phyloP scores from a whole-genome alignment of 2,888 invertebrate species.

The Ochropleura leucogaster region DNA sequence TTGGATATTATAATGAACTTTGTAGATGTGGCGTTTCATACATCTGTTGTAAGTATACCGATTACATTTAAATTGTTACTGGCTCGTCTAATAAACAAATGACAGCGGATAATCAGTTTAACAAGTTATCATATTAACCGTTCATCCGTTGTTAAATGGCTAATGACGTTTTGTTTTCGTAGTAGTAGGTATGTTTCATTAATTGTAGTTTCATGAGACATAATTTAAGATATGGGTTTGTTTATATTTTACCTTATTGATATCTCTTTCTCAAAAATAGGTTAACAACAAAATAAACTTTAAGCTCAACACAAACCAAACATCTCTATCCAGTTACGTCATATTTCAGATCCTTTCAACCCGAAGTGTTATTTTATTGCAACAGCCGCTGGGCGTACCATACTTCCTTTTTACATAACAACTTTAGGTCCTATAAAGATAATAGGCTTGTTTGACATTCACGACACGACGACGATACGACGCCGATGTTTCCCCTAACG shows the following conservation, averaged over 20 bases:
- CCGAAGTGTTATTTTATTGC: slow-evolving; percentile 35
- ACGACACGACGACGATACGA: slow-evolving; percentile 37
- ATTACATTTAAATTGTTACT: background rate
- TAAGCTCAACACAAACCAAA: background rate
- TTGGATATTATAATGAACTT: background rate
- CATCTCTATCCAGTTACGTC: background rate
- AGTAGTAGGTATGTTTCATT: too few species aligned
- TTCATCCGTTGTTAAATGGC: background rate
- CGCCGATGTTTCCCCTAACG: slow-evolving; percentile 28
- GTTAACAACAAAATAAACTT: background rate
- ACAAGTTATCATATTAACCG: background rate
- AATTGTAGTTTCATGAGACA: background rate
- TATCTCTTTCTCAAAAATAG: background rate
- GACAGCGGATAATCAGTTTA: background rate
- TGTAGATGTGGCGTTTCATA: background rate
- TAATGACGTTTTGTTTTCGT: background rate
- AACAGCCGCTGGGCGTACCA: slow-evolving; percentile 21
- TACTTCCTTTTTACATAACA: slow-evolving; percentile 37
- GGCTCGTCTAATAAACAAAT: background rate
- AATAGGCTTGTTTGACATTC: slow-evolving; percentile 54
- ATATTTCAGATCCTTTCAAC: slow-evolving; percentile 28
- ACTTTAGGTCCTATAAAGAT: slow-evolving; percentile 48
- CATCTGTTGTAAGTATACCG: background rate
- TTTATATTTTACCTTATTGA: background rate
- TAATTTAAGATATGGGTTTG: background rate